Conservation (phyloP, 2,888 invertebrate species). For the Mimumesa dahlbomi region DNA sequence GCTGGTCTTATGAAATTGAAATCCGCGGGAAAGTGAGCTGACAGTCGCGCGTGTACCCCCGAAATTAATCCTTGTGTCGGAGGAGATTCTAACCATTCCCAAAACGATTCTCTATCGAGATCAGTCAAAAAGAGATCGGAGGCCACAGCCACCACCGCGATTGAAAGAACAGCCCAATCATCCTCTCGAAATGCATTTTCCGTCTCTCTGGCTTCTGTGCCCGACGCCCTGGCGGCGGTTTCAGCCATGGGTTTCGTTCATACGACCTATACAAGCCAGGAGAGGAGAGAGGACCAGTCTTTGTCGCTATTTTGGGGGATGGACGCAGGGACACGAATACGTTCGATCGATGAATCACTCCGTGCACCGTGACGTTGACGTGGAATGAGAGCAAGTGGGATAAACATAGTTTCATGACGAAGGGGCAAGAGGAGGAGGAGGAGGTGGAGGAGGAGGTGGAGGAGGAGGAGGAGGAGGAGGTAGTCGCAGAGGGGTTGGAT, state of each 20-base stretch:
- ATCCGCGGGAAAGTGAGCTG: neutral
- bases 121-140: conserved; percentile 44
- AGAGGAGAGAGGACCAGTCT: conserved; percentile 64
- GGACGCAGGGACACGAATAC: conserved; percentile 68
- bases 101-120: conserved; percentile 30
- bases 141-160: conserved; percentile 59
- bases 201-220: conserved; percentile 59
- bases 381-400: conserved; percentile 55
- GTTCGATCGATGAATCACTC: conserved; percentile 79
- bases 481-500: conserved; percentile 31
- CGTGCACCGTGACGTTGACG: conserved; percentile 78
- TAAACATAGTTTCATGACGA: conserved; percentile 50
- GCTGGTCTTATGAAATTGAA: too few relatives aligned
- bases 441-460: conserved; percentile 1
- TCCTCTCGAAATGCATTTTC: conserved; percentile 64
- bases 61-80: conserved; percentile 18
- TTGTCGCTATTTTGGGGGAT: conserved; percentile 75
- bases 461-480: conserved; percentile 11
- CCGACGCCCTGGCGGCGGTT: conserved; percentile 60
- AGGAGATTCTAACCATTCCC: conserved; percentile 14
- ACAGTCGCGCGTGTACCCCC: neutral
- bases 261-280: conserved; percentile 35
- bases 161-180: conserved; percentile 65
- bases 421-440: conserved; percentile 17
- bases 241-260: conserved; percentile 47